Evolutionary conservation across 2,888 invertebrate genomes (phyloP).

Genomic region (Chesias legatella): DNA sequence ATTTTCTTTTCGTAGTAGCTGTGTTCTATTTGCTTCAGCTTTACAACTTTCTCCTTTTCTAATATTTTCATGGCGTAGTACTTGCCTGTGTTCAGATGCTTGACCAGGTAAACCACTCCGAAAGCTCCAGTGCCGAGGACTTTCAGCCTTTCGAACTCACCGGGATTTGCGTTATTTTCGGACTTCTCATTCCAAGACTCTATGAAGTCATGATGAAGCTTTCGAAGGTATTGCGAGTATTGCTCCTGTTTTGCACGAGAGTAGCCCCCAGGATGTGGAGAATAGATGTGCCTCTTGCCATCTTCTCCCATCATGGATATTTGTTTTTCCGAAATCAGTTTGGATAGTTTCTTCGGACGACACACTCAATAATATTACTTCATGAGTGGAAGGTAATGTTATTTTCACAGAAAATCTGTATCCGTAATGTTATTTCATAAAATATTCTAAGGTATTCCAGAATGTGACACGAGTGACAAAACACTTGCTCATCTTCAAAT

Average conservation of each 20-base stretch:
- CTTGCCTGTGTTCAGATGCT: constrained; percentile 78
- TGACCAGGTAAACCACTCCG: constrained; percentile 89
- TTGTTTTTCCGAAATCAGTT: constrained; percentile 19
- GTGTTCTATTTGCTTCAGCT: constrained; percentile 93
- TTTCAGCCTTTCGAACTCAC: constrained; percentile 86
- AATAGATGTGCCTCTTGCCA: constrained; percentile 27
- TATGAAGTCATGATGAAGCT: constrained; percentile 58
- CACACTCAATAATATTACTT: background rate
- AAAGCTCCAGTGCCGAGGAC: constrained; percentile 95
- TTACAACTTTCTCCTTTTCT: constrained; percentile 91
- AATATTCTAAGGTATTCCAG: too few relatives aligned
- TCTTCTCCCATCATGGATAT: constrained; percentile 41
- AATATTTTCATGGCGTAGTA: constrained; percentile 94
- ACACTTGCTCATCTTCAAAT: too few relatives aligned
- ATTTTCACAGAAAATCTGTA: too few relatives aligned
- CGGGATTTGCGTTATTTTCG: constrained; percentile 42
- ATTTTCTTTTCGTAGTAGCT: constrained; percentile 94
- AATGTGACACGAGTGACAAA: too few relatives aligned
- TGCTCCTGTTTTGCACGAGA: constrained; percentile 55
- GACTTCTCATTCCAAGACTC: constrained; percentile 63
- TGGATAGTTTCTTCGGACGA: constrained; percentile 9
- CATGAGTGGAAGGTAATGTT: too few relatives aligned
- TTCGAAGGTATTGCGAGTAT: constrained; percentile 53
- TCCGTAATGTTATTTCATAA: too few relatives aligned
- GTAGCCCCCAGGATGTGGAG: constrained; percentile 46